Evolutionary conservation across 2,888 invertebrate species (phyloP).

Genomic region (Parthenolecanium corni): DNA sequence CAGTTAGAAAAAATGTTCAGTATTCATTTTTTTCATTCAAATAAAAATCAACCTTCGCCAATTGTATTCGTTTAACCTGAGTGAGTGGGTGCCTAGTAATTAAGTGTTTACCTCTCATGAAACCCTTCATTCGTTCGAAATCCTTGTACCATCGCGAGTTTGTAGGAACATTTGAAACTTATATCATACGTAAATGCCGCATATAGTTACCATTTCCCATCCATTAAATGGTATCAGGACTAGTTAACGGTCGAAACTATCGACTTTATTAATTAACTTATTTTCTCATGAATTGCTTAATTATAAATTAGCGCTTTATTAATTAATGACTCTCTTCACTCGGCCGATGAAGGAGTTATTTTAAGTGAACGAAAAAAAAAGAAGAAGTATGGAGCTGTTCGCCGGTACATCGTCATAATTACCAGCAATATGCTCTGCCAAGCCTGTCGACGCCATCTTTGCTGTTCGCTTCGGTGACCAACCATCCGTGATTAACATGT

Average conservation of each 20-base stretch:
- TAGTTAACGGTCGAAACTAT: conserved; percentile 18
- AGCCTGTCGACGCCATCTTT: conserved; percentile 26
- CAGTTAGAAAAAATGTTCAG: too few relatives aligned
- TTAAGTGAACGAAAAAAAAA: conserved; percentile 21
- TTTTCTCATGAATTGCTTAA: conserved; percentile 27
- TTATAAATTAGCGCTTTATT: conserved; percentile 26
- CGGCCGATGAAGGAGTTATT: conserved; percentile 21
- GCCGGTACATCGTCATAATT: conserved; percentile 21
- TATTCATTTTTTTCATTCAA: too few relatives aligned
- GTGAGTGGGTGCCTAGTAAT: too few relatives aligned
- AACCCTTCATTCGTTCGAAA: too few relatives aligned
- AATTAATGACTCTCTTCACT: conserved; percentile 26
- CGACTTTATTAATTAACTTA: conserved; percentile 23
- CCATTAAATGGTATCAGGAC: conserved; percentile 11
- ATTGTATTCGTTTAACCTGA: too few relatives aligned
- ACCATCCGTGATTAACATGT: conserved; percentile 24
- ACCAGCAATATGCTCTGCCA: conserved; percentile 22
- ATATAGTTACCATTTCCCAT: conserved; percentile 10
- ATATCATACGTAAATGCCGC: too few relatives aligned
- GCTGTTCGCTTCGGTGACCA: conserved; percentile 16
- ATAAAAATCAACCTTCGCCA: too few relatives aligned
- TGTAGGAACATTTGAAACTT: too few relatives aligned
- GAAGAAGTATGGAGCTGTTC: conserved; percentile 6
- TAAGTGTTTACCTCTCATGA: too few relatives aligned
- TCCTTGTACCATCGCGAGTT: too few relatives aligned